phyloP scores from a whole-genome alignment of 2,113 vertebrate species.

The Python bivittatus region DNA sequence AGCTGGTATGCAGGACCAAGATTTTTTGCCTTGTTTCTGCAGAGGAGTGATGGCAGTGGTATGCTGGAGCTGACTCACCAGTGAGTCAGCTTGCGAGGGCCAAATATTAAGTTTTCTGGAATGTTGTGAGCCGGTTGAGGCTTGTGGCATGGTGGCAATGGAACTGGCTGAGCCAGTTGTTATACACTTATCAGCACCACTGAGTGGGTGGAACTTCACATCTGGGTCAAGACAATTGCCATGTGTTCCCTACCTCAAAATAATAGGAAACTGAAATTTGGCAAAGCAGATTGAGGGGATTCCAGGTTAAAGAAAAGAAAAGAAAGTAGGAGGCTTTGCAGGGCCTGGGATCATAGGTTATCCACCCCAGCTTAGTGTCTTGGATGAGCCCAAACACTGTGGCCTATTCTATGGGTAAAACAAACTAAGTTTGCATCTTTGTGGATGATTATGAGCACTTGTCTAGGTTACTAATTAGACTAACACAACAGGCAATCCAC shows the following conservation, averaged over 20 bases:
- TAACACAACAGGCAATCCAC: background rate
- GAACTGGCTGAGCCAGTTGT: background rate
- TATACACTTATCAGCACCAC: background rate
- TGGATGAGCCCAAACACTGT: background rate
- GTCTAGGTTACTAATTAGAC: background rate
- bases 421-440: background rate
- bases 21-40: no score
- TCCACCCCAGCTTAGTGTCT: background rate
- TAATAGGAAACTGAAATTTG: background rate
- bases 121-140: background rate
- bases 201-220: background rate
- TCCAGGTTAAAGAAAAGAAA: background rate
- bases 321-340: background rate
- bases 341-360: background rate
- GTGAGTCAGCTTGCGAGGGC: no score
- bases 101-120: background rate
- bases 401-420: background rate
- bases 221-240: background rate
- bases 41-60: no score
- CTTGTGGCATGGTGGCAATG: background rate
- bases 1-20: no score
- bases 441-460: background rate
- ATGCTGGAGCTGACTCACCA: no score
- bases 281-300: background rate
- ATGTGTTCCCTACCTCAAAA: background rate